Percentiles rank a stretch among this genome's conserved stretches.
phyloP scores from a whole-genome alignment of 2,113 vertebrate genomes.

The Morone chrysops region DNA sequence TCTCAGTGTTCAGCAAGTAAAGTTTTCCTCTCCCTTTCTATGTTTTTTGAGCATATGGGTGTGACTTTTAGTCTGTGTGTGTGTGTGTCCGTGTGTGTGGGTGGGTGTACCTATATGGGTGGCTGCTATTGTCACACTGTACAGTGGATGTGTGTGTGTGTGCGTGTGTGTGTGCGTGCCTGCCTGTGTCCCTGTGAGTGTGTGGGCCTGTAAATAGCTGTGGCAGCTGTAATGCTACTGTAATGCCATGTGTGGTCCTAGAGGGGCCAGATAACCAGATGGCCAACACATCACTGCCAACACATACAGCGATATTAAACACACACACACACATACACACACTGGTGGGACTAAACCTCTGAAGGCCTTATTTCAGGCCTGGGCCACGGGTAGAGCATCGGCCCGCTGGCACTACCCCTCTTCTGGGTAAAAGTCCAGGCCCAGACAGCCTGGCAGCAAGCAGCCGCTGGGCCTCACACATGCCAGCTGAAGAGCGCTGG shows the following conservation, averaged over 20 bases:
- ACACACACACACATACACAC: conserved; percentile 22
- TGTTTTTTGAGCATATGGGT: conserved; percentile 7
- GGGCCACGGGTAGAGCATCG: conserved; percentile 66
- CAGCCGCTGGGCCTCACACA: conserved; percentile 58
- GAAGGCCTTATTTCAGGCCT: conserved; percentile 69
- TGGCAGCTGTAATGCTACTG: conserved; percentile 62
- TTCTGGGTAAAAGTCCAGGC: conserved; percentile 72
- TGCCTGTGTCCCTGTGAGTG: conserved; percentile 36
- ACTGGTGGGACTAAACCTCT: conserved; percentile 70
- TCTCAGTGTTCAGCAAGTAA: background rate
- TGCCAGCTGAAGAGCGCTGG: conserved; percentile 78
- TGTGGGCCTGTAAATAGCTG: conserved; percentile 77
- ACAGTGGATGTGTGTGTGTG: conserved; percentile 23
- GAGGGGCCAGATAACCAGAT: conserved; percentile 81
- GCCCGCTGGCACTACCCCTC: conserved; percentile 69
- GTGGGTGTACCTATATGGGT: conserved; percentile 18
- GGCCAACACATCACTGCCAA: conserved; percentile 75
- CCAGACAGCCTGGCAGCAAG: conserved; percentile 67
- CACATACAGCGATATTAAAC: conserved; percentile 66
- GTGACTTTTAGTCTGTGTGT: background rate
- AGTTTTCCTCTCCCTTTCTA: background rate
- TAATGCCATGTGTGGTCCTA: conserved; percentile 72
- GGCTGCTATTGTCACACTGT: conserved; percentile 32
- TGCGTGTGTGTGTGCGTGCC: conserved; percentile 29
- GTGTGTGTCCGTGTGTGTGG: background rate